phyloP scores from a whole-genome alignment of 2,888 invertebrate species.

The Platycheirus albimanus region DNA sequence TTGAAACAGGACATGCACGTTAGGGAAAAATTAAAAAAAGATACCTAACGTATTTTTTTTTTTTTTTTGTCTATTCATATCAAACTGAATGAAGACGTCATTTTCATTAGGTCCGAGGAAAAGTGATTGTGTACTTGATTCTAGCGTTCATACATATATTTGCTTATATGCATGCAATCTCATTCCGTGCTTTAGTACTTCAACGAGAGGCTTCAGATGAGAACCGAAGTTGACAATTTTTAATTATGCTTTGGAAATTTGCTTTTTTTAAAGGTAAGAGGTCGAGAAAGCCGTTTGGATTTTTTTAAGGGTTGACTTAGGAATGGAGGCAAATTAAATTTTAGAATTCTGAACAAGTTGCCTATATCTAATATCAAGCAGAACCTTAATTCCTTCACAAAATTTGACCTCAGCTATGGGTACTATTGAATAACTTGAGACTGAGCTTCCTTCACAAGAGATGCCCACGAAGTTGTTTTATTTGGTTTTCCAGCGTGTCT shows the following conservation, averaged over 20 bases:
- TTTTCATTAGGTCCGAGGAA: conserved; percentile 67
- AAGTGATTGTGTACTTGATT: neutral
- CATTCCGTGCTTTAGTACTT: neutral
- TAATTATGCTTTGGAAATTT: conserved; percentile 9
- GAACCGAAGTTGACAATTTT: conserved; percentile 6
- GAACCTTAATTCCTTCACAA: no score
- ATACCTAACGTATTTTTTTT: conserved; percentile 6
- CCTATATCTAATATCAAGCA: no score
- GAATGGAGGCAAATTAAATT: no score
- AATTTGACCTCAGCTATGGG: no score
- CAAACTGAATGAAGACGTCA: conserved; percentile 25
- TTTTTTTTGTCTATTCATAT: conserved; percentile 21
- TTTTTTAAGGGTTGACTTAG: no score
- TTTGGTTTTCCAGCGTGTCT: no score
- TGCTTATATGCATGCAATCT: neutral
- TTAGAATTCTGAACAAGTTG: no score
- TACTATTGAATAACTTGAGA: no score
- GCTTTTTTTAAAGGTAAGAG: neutral
- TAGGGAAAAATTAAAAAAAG: neutral
- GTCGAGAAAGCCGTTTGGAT: no score
- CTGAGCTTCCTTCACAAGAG: no score
- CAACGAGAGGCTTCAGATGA: neutral
- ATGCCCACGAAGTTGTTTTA: no score
- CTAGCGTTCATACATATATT: no score
- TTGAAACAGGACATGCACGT: conserved; percentile 60